Evolutionary conservation across 2,888 invertebrate species (phyloP).

Genomic region (Coremacera marginata): DNA sequence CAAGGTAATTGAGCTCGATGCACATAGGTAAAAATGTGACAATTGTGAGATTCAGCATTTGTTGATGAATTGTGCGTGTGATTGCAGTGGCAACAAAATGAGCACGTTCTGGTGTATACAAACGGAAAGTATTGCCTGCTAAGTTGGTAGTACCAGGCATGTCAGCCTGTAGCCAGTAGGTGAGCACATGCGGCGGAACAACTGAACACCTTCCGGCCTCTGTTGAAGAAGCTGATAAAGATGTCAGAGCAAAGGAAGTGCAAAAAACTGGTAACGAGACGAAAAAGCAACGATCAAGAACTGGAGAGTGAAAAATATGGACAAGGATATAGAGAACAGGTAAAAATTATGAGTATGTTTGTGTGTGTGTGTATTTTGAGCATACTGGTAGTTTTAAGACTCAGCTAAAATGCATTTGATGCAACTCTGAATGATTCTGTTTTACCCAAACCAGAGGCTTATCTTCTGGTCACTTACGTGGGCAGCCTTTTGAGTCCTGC

Average conservation of each 20-base stretch:
- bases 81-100: slow-evolving; percentile 17
- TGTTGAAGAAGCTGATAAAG: not conserved
- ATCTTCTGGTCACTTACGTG: no score
- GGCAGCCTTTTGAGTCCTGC: no score
- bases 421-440: no score
- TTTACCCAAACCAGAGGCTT: no score
- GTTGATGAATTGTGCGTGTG: slow-evolving; percentile 36
- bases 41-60: not conserved
- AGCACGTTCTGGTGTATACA: slow-evolving; percentile 37
- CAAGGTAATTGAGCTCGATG: not conserved
- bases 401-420: no score
- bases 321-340: no score
- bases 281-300: no score
- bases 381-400: no score
- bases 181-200: slow-evolving; percentile 10
- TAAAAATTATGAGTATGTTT: no score
- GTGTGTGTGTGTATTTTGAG: no score
- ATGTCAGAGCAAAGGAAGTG: not conserved
- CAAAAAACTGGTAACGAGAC: no score
- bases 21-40: slow-evolving; percentile 3
- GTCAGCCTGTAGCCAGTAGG: not conserved
- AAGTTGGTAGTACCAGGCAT: not conserved
- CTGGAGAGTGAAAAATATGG: no score
- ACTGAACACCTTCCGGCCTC: slow-evolving; percentile 23
- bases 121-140: slow-evolving; percentile 31